Evolutionary conservation across 2,113 vertebrate species (phyloP).

Genomic region (Lucifuga dentata): DNA sequence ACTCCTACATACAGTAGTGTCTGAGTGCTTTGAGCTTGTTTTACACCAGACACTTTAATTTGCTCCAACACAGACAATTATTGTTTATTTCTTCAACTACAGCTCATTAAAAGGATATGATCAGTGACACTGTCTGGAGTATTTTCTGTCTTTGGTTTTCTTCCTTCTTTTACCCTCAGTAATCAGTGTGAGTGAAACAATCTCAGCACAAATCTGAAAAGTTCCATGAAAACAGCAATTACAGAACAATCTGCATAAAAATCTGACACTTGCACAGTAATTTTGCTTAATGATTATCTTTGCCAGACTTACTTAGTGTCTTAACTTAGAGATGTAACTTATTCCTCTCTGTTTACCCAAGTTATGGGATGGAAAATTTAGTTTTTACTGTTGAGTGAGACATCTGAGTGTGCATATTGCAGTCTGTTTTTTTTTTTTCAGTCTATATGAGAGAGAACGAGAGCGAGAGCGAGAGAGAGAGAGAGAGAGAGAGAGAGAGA

Average conservation of each 20-base stretch:
- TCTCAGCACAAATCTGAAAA: constrained; percentile 23
- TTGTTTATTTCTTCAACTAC: constrained; percentile 59
- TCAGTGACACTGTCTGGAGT: constrained; percentile 36
- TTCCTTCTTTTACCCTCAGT: constrained; percentile 25
- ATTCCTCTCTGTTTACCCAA: constrained; percentile 14
- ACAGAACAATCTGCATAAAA: constrained; percentile 15
- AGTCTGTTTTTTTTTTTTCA: constrained; percentile 37
- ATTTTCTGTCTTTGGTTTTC: constrained; percentile 34
- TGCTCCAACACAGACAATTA: constrained; percentile 51
- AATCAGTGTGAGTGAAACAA: constrained; percentile 26
- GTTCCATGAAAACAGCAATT: constrained; percentile 36
- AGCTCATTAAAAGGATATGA: constrained; percentile 49
- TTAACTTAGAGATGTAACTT: constrained; percentile 24
- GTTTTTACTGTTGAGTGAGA: constrained; percentile 35
- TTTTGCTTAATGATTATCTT: constrained; percentile 24
- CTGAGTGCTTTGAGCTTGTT: constrained; percentile 42
- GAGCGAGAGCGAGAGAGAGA: neutral
- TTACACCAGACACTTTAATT: constrained; percentile 61
- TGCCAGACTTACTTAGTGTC: constrained; percentile 23
- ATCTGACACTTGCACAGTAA: constrained; percentile 27
- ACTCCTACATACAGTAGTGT: constrained; percentile 49
- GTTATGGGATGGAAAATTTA: constrained; percentile 21
- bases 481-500: constrained; percentile 23
- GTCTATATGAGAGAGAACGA: constrained; percentile 26
- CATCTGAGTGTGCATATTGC: constrained; percentile 41